Evolutionary conservation across 2,888 invertebrate genomes (phyloP), one percentile per base, ranked within the genome.

Genomic region (Neocrepidodera transversa): DNA sequence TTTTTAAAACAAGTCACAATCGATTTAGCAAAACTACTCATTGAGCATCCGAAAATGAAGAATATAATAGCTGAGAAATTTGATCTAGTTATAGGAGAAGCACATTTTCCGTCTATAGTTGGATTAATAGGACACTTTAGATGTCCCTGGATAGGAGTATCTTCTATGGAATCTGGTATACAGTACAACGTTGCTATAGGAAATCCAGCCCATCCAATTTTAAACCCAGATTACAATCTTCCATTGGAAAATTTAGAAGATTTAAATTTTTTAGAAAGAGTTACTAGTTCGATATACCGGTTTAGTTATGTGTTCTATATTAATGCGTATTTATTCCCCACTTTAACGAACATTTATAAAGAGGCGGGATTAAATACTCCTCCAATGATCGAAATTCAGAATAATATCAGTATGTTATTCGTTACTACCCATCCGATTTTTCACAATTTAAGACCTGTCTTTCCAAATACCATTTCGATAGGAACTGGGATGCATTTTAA

Each of bases 341-440:
- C 2, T 42, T 26, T 49, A 30, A 32, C 11, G 23, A 30, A 18
- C 7, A 45, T 58, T 10, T 42, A 45, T 54, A 16, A 35, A 40
- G 51, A 72, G 60, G 73, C 75, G 36, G 76, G 76, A 0, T 60
- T 70, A n/a, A 64, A 70, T 26, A 62, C 68, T 18, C 71, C 74
- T 2, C 42, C 65, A 2, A 13, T 73, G 7, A 10, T 14, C 3
- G 75, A 76, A 2, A 54, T 77, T 7, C 67, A 67, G 10, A 71
- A 69, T 35, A 71, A 72, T 50, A 67, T 75, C 11, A 75, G 75
- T 50, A 68, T 78, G 73, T 26, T 78, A 36, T 76, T 79, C 53
- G 62, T 74, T 2, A 76, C 73, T 54, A 68, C 69, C 0, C 72
- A 78, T 71, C 75, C 76, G 0, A 60, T 76, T 38, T 76, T 77